Evolutionary conservation across 2,888 invertebrate species (phyloP), one percentile per base, ranked within the genome.

Genomic region (Sclerodermus sp.): DNA sequence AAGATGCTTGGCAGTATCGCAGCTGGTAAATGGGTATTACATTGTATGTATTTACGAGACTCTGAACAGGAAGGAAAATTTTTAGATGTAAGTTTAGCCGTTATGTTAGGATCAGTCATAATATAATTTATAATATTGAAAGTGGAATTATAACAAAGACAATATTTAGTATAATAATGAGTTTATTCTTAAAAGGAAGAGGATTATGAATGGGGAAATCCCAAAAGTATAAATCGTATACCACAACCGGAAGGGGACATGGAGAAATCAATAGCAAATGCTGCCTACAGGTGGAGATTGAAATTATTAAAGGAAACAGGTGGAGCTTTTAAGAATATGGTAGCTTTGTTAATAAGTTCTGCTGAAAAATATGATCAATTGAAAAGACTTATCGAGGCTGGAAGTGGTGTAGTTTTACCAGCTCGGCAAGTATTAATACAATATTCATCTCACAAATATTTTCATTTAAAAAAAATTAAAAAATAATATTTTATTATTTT

Each of bases 21-120:
- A 0, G 84, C 90, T 0, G 96, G 96, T 14, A 88, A 90, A 66
- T 96, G 94, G 94, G 84, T 96, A 10, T 78, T 96, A n/a, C 90
- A 91, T 65, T 83, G 87, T 1, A 84, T 86, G 0, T 96, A 93
- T 68, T 78, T 95, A 1, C 83, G 85, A 4, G 82, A 87, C 40
- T 90, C 89, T 47, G 77, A 84, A 8, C 80, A 82, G 18, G 80
- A 79, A 1, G 84, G 84, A 0, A 68, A 68, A 51, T 90, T 92
- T 69, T 72, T 91, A 2, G 77, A 85, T 66, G 91, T 90, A 64
- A 77, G 80, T 73, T 30, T 6, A 30, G 6, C 10, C 30, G 13
- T 45, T 44, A 8, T 15, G 1, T 36, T 32, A 18, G 45, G 13
- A 40, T 18, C 14, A 13, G 8, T 37, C n/a, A n/a, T 9, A 10